A percentile compares a stretch with the other conserved stretches of the same genome.
Conservation (phyloP, 2,888 invertebrate species). For the Tiphia femorata region DNA sequence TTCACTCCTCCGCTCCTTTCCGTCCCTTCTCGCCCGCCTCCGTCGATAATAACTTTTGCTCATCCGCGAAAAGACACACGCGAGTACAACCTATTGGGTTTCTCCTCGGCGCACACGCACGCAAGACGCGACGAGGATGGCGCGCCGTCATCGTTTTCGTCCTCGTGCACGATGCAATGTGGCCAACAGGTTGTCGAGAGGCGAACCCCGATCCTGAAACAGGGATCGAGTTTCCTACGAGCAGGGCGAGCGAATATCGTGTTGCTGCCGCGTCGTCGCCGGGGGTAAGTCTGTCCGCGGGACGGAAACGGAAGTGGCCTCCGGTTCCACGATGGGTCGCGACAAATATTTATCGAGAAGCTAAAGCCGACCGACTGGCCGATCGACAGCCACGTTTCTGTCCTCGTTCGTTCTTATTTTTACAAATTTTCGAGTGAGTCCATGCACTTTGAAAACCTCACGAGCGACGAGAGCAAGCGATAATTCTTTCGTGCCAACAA, state of each 20-base stretch:
- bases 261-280: conserved; percentile 20
- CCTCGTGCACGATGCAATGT: conserved; percentile 17
- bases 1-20: no score
- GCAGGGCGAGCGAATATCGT: conserved; percentile 31
- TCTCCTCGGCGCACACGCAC: conserved; percentile 15
- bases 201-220: conserved; percentile 28
- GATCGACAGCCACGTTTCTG: no score
- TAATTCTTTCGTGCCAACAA: no score
- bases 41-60: conserved; percentile 31
- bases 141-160: no score
- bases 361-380: no score
- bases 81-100: conserved; percentile 28
- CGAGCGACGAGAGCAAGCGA: no score
- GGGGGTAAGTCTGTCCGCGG: conserved; percentile 17
- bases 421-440: no score
- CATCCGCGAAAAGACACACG: conserved; percentile 27
- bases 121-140: no score
- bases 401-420: no score
- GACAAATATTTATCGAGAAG: conserved; percentile 4
- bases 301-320: conserved; percentile 46
- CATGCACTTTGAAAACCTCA: no score
- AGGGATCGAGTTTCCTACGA: conserved; percentile 39
- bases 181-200: conserved; percentile 36
- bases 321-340: conserved; percentile 7
- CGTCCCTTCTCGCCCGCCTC: no score